Percentiles rank a stretch among this genome's conserved stretches.
phyloP scores from a whole-genome alignment of 2,888 invertebrate species.

The Hylaea fasciaria region DNA sequence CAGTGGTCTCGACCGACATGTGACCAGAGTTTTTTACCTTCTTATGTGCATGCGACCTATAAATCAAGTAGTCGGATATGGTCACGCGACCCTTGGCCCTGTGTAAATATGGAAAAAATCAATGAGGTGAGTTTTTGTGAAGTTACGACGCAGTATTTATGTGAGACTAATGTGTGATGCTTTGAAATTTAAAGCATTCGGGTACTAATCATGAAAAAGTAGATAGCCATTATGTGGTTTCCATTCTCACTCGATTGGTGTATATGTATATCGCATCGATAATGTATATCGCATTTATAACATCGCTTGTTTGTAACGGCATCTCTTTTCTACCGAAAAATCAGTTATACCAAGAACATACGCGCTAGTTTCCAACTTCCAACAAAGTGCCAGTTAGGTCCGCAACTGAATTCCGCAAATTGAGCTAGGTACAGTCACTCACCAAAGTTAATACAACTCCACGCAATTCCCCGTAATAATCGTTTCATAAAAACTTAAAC shows the following conservation, averaged over 20 bases:
- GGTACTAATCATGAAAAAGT: no score
- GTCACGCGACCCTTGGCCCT: constrained; percentile 54
- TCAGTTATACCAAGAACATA: background rate
- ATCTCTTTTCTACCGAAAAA: background rate
- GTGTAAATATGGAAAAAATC: constrained; percentile 33
- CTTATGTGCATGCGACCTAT: constrained; percentile 58
- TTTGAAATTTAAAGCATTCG: background rate
- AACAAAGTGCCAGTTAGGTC: background rate
- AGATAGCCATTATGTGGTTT: no score
- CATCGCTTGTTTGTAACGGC: no score
- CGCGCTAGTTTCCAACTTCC: constrained; percentile 2
- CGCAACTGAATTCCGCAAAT: constrained; percentile 13
- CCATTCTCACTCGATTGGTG: no score
- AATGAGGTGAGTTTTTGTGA: constrained; percentile 12
- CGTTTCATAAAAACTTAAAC: constrained; percentile 49
- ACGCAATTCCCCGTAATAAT: constrained; percentile 28
- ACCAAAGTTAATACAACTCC: constrained; percentile 20
- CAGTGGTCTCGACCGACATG: constrained; percentile 36
- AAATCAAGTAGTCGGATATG: constrained; percentile 70
- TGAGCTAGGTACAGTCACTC: constrained; percentile 11
- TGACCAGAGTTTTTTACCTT: constrained; percentile 37
- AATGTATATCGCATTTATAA: no score
- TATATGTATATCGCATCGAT: no score
- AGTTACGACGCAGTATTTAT: background rate
- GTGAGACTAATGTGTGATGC: background rate